phyloP scores from a whole-genome alignment of 1,140 invertebrate genomes.

The Uloborus diversus region DNA sequence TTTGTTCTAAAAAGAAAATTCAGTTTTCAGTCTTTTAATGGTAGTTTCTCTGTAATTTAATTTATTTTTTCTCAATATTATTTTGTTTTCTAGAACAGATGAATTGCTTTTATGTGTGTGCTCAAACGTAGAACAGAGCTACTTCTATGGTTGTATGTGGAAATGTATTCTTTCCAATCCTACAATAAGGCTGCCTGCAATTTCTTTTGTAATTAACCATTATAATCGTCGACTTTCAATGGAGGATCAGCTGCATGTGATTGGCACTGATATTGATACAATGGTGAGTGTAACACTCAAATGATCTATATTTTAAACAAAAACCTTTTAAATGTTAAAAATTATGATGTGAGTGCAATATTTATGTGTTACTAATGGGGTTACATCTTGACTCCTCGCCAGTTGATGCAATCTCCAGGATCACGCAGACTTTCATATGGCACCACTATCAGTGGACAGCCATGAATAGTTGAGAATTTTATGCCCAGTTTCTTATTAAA shows the following conservation, averaged over 20 bases:
- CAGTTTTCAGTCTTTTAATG: too few relatives aligned
- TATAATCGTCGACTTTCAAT: slow-evolving; percentile 84
- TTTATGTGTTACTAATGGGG: too few relatives aligned
- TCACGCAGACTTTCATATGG: too few relatives aligned
- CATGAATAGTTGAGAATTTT: too few relatives aligned
- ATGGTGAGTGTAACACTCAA: slow-evolving; percentile 72
- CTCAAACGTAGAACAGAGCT: slow-evolving; percentile 78
- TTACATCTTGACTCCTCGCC: background rate
- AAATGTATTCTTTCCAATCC: slow-evolving; percentile 85
- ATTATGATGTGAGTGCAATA: too few relatives aligned
- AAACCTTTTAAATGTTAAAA: too few relatives aligned
- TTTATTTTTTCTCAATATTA: too few relatives aligned
- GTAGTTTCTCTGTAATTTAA: too few relatives aligned
- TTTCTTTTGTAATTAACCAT: slow-evolving; percentile 82
- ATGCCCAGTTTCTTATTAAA: too few relatives aligned
- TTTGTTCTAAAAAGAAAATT: too few relatives aligned
- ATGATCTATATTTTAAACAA: background rate
- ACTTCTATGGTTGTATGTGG: slow-evolving; percentile 91
- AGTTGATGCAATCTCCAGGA: slow-evolving; percentile 3
- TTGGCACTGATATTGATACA: slow-evolving; percentile 85
- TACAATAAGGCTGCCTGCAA: slow-evolving; percentile 83
- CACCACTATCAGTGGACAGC: too few relatives aligned
- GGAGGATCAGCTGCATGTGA: slow-evolving; percentile 85
- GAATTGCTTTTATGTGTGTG: slow-evolving; percentile 80
- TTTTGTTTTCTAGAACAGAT: slow-evolving; percentile 73